phyloP scores from a whole-genome alignment of 2,797 vertebrate genomes.

The Semotilus atromaculatus region DNA sequence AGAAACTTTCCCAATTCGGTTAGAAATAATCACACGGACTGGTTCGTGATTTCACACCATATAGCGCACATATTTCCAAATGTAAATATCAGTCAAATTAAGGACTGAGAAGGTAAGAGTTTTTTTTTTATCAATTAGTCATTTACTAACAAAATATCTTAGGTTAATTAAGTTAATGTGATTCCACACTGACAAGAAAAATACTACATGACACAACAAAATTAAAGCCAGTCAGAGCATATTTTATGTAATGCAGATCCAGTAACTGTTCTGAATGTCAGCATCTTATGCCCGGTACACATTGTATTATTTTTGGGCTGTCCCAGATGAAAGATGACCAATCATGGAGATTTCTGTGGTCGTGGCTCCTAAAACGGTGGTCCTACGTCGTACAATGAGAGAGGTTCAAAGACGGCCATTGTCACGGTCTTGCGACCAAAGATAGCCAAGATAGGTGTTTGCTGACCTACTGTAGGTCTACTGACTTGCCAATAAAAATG shows the following conservation, averaged over 20 bases:
- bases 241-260: too few relatives aligned
- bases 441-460: not conserved
- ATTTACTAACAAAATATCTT: not conserved
- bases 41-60: conserved; percentile 1
- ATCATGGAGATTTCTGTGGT: not conserved
- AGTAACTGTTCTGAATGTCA: not conserved
- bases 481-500: too few relatives aligned
- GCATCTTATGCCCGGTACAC: not conserved
- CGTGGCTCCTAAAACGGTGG: not conserved
- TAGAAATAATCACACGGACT: conserved; percentile 43
- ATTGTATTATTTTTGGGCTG: not conserved
- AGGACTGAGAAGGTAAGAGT: not conserved
- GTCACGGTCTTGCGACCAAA: not conserved
- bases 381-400: not conserved
- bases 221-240: not conserved
- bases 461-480: too few relatives aligned
- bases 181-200: not conserved
- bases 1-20: conserved; percentile 54
- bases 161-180: too few relatives aligned
- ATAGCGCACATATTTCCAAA: conserved; percentile 1
- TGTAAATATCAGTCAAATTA: not conserved
- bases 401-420: not conserved
- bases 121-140: too few relatives aligned
- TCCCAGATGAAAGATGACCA: not conserved
- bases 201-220: not conserved